Conservation (phyloP, 2,797 vertebrate genomes). For the Otus scops region DNA sequence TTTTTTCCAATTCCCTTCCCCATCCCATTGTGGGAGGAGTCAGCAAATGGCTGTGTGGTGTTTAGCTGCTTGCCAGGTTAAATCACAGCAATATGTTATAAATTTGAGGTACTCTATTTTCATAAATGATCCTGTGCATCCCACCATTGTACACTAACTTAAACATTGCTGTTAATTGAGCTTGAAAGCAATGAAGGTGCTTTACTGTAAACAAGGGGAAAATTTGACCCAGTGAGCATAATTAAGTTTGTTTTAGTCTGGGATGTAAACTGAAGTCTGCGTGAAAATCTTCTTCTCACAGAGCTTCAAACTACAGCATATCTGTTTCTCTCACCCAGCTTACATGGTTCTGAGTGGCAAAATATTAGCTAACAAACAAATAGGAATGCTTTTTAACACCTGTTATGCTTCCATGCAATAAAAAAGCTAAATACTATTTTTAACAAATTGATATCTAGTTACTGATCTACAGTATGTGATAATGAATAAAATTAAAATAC, state of each 20-base stretch:
- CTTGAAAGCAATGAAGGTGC: neutral
- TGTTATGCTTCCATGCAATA: neutral
- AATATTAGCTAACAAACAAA: neutral
- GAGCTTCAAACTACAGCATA: neutral
- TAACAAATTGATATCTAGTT: neutral
- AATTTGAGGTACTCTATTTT: neutral
- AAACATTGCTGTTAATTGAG: neutral
- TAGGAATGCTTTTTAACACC: neutral
- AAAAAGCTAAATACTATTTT: neutral
- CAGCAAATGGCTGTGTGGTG: too few species aligned
- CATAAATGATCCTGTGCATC: neutral
- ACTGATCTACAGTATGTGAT: neutral
- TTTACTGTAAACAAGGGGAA: neutral
- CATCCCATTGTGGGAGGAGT: too few species aligned
- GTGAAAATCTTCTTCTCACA: neutral
- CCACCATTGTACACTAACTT: neutral
- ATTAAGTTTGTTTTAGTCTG: neutral
- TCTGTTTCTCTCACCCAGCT: neutral
- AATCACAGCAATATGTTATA: neutral
- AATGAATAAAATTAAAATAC: neutral
- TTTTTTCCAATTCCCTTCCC: too few species aligned
- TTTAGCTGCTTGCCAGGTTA: too few species aligned
- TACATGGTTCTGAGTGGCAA: neutral
- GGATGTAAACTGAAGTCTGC: neutral
- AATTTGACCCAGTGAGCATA: neutral